phyloP scores from a whole-genome alignment of 2,797 vertebrate genomes.

The Ptychadena robeensis region DNA sequence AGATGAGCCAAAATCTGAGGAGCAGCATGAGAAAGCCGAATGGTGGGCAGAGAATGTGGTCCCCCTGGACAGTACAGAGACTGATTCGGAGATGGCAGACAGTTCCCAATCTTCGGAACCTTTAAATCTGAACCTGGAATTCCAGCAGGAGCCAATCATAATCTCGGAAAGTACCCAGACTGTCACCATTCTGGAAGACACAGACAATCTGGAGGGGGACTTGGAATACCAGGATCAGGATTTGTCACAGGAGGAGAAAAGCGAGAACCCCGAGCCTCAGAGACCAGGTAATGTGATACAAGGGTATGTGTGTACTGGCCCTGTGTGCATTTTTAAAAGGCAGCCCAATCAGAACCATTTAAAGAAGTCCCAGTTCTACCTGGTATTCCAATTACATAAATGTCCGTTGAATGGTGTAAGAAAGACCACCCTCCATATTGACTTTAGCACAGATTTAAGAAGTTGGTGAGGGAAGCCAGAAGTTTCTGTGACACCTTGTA shows the following conservation, averaged over 20 bases:
- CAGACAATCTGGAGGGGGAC: slow-evolving; percentile 6
- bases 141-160: not conserved
- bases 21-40: not conserved
- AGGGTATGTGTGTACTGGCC: no score
- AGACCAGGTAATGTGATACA: slow-evolving; percentile 14
- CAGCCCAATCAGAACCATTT: no score
- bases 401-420: no score
- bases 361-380: no score
- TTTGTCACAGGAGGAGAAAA: not conserved
- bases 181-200: slow-evolving; percentile 44
- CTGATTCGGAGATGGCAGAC: not conserved
- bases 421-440: no score
- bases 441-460: no score
- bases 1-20: slow-evolving; percentile 69
- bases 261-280: not conserved
- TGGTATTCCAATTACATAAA: no score
- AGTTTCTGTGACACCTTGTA: no score
- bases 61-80: slow-evolving; percentile 6
- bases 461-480: no score
- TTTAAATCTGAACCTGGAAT: not conserved
- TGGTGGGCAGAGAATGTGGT: slow-evolving; percentile 9
- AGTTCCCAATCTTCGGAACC: not conserved
- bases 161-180: not conserved
- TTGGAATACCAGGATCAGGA: not conserved
- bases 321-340: no score